Evolutionary conservation across 2,797 vertebrate genomes (phyloP), one percentile per base, ranked within the genome.

Genomic region (Geotrypetes seraphini): DNA sequence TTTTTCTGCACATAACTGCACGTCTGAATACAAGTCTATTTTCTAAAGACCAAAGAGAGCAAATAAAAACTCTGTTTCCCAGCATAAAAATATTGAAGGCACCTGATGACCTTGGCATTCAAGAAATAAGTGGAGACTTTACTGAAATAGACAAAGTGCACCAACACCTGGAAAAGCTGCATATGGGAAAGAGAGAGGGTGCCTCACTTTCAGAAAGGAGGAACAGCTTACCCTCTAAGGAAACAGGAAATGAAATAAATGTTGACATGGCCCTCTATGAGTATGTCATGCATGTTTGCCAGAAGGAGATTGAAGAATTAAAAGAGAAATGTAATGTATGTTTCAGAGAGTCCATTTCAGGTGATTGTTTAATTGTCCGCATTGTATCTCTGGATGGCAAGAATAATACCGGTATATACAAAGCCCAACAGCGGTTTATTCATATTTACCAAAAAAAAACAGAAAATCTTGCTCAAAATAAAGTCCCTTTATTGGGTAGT

Each of bases 1-100:
- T 84, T 48, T 84, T 83, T 57, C 47, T 69, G 30, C 26, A 16
- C 6, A 73, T 78, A 6, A 57, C 53, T 10, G 75, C 75, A 4
- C 53, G 43, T 20, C 53, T 83, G 57, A 73, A 75, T 55, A 39
- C 57, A 21, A 32, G 33, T 6, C 44, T 79, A 43, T 50, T 78
- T 37, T 61, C 66, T 28, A 21, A 54, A 42, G 41, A 72, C 28
- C 60, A 75, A 28, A 69, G 66, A 36, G 22, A 61, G 15, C 27
- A 20, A n/a, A 33, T 77, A 36, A 11, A 25, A 3, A 2, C 6
- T 18, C 1, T 62, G 4, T 84, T 46, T 26, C 73, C 78, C 31
- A 42, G 25, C 8, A 23, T 82, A 26, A 55, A 32, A 30, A 60
- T 31, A 26, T 28, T 58, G 41, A 4, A 36, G 18, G 7, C 7